Percentiles rank a stretch among this genome's conserved stretches.
phyloP scores from a whole-genome alignment of 2,113 vertebrate species.

The Cottus gobio region DNA sequence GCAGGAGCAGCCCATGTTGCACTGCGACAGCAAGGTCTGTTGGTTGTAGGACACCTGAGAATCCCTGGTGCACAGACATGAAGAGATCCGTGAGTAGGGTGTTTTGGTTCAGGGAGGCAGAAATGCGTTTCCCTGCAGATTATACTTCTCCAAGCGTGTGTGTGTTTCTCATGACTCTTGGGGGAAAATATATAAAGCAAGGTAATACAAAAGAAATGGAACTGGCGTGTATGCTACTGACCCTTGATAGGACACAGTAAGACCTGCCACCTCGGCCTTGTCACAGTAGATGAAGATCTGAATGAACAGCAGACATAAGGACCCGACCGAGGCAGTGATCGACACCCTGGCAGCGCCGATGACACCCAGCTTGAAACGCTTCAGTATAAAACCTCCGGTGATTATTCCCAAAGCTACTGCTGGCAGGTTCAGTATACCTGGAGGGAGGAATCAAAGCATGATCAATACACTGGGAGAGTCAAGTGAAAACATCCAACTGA shows the following conservation, averaged over 20 bases:
- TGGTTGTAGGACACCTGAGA: conserved; percentile 73
- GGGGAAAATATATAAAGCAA: background rate
- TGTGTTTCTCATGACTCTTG: background rate
- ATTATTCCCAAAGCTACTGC: conserved; percentile 94
- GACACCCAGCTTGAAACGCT: conserved; percentile 87
- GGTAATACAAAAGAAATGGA: background rate
- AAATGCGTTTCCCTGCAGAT: background rate
- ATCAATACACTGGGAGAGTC: background rate
- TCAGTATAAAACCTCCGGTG: conserved; percentile 90
- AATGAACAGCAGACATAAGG: conserved; percentile 83
- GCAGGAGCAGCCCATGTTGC: conserved; percentile 90
- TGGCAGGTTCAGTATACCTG: conserved; percentile 92
- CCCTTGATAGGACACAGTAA: conserved; percentile 91
- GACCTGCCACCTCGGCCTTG: conserved; percentile 88
- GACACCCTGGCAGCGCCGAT: conserved; percentile 87
- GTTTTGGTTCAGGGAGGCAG: background rate
- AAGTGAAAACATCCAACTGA: background rate
- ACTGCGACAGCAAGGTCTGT: conserved; percentile 86
- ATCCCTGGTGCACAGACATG: conserved; percentile 70
- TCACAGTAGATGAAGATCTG: conserved; percentile 88
- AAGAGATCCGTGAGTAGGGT: background rate
- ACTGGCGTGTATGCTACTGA: conserved; percentile 70
- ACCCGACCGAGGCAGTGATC: conserved; percentile 76
- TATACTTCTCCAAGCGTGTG: background rate
- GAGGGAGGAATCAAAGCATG: background rate